These are phyloP conservation scores for Drosophila paulistorum DNA, from an alignment of 1,140 invertebrate genomes.

Conservation along the genomic window DNA sequence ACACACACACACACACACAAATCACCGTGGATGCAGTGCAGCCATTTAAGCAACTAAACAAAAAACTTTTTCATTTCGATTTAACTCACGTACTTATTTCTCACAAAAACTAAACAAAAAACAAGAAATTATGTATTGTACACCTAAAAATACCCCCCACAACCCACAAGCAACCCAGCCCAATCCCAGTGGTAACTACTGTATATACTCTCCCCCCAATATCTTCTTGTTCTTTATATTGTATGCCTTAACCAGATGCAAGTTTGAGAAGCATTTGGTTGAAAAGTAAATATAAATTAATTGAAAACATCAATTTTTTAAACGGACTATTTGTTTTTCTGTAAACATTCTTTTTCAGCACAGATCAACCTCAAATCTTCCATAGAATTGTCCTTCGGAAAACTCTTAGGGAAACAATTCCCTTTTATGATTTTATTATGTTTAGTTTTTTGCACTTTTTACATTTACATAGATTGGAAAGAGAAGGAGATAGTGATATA, in stretches of 20 bases:
- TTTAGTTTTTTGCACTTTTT: conserved; percentile 8
- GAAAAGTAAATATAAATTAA: conserved; percentile 42
- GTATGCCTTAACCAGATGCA: conserved; percentile 48
- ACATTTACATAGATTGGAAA: conserved; percentile 1
- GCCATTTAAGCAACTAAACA: neutral
- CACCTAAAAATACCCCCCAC: neutral
- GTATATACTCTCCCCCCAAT: conserved; percentile 36
- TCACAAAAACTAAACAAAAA: neutral
- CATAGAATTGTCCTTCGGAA: no score
- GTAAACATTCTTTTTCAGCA: no score
- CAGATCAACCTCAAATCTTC: neutral
- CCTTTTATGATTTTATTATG: conserved; percentile 6
- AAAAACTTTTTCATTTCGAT: conserved; percentile 1
- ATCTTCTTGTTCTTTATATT: conserved; percentile 47
- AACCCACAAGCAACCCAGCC: neutral
- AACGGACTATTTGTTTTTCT: no score
- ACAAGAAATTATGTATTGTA: conserved; percentile 4
- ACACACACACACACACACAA: no score
- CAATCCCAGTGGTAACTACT: conserved; percentile 26
- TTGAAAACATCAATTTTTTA: neutral
- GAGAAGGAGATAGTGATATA: neutral
- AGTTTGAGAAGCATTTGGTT: conserved; percentile 30
- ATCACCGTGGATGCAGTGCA: conserved; percentile 12
- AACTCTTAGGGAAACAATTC: no score
- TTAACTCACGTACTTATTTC: conserved; percentile 39